phyloP scores from a whole-genome alignment of 1,140 invertebrate genomes.

The Gonioctena quinquepunctata region DNA sequence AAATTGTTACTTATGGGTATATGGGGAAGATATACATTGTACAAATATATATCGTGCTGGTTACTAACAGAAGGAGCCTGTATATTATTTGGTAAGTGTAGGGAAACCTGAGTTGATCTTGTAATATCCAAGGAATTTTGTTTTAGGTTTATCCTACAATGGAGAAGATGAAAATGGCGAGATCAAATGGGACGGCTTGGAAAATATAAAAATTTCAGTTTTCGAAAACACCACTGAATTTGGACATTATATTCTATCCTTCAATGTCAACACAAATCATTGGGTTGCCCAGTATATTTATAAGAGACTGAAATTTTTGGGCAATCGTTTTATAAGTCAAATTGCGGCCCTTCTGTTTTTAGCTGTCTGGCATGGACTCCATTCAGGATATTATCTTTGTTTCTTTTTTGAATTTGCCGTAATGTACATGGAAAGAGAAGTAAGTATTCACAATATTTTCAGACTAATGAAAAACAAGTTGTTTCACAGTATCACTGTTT shows the following conservation, averaged over 20 bases:
- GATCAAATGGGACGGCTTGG: conserved; percentile 81
- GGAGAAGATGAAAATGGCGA: conserved; percentile 66
- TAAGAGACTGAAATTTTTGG: conserved; percentile 88
- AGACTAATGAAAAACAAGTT: background rate
- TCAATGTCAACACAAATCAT: conserved; percentile 92
- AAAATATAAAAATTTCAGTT: conserved; percentile 77
- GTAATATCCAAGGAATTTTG: background rate
- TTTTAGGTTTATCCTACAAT: conserved; percentile 78
- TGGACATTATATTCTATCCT: conserved; percentile 82
- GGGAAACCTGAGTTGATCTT: background rate
- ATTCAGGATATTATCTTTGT: conserved; percentile 87
- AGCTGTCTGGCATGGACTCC: conserved; percentile 91
- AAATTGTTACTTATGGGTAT: conserved; percentile 72
- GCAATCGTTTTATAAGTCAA: conserved; percentile 84
- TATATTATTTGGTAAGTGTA: conserved; percentile 64
- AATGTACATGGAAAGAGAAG: conserved; percentile 85
- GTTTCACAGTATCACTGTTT: no score
- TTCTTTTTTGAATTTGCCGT: conserved; percentile 92
- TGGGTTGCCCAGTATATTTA: conserved; percentile 93
- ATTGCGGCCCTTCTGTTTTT: conserved; percentile 80
- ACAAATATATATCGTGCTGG: conserved; percentile 93
- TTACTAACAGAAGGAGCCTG: conserved; percentile 82
- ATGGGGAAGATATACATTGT: conserved; percentile 82
- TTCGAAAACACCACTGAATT: conserved; percentile 83
- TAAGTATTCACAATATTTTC: conserved; percentile 57